These are phyloP conservation scores for Pandemis cinnamomeana DNA, from an alignment of 2,888 invertebrate genomes.

Conservation along the genomic window DNA sequence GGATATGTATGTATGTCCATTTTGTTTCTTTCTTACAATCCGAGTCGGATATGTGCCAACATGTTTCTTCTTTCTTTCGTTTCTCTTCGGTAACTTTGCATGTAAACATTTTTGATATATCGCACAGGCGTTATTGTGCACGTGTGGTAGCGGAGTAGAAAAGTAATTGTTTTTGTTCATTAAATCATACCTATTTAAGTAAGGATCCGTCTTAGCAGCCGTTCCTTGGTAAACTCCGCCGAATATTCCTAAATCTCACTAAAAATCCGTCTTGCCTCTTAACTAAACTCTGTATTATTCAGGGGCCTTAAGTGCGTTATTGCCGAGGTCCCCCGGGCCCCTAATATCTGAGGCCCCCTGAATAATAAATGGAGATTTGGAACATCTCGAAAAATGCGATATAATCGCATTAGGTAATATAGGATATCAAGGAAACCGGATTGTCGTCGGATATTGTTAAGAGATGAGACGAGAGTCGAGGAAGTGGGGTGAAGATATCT, in stretches of 20 bases:
- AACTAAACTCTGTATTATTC: constrained; percentile 35
- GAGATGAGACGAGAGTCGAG: background rate
- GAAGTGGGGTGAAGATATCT: background rate
- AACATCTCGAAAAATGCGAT: constrained; percentile 33
- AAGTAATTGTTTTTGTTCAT: too few species aligned
- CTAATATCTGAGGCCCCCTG: constrained; percentile 19
- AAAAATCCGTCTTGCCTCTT: constrained; percentile 34
- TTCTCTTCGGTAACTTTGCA: too few species aligned
- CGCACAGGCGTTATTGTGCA: too few species aligned
- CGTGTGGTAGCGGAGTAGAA: too few species aligned
- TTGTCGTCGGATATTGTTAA: constrained; percentile 20
- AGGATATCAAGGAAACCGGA: constrained; percentile 28
- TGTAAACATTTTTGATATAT: too few species aligned
- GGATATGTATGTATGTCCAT: too few species aligned
- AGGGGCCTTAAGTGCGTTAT: constrained; percentile 40
- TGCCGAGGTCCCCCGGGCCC: constrained; percentile 19
- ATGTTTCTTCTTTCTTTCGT: too few species aligned
- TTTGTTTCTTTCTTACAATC: too few species aligned
- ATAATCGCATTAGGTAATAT: constrained; percentile 38
- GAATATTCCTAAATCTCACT: constrained; percentile 9
- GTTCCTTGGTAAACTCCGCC: background rate
- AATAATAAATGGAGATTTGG: constrained; percentile 32
- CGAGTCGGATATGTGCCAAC: too few species aligned
- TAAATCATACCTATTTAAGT: too few species aligned
- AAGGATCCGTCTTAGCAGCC: background rate